Percentiles rank a stretch among this genome's conserved stretches.
Conservation (phyloP, 2,888 invertebrate genomes). For the Clostera curtula region DNA sequence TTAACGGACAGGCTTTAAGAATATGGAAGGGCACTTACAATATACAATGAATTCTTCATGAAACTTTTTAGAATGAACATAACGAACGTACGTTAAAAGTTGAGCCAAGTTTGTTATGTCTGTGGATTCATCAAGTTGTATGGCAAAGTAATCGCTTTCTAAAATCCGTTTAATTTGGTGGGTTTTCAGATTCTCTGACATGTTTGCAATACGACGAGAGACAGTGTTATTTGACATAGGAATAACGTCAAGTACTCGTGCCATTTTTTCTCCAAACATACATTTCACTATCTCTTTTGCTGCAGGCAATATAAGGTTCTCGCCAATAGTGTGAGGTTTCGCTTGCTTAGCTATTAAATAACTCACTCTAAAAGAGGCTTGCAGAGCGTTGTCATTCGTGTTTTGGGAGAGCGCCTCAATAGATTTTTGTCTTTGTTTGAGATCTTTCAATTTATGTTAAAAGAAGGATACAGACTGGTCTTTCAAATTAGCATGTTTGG, state of each 20-base stretch:
- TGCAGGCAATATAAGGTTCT: slow-evolving; percentile 7
- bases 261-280: slow-evolving; percentile 9
- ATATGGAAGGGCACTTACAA: too few relatives aligned
- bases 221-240: slow-evolving; percentile 9
- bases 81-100: slow-evolving; percentile 4
- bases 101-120: slow-evolving; percentile 5
- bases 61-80: slow-evolving; percentile 5
- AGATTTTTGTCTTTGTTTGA: slow-evolving; percentile 5
- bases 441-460: slow-evolving; percentile 5
- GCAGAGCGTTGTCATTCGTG: slow-evolving; percentile 5
- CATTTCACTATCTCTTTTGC: slow-evolving; percentile 10
- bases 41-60: slow-evolving; percentile 4
- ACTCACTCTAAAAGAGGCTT: slow-evolving; percentile 7
- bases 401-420: slow-evolving; percentile 5
- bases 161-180: slow-evolving; percentile 5
- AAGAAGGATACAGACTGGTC: slow-evolving; percentile 3
- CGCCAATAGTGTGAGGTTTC: slow-evolving; percentile 7
- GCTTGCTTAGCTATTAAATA: slow-evolving; percentile 7
- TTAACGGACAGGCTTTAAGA: too few relatives aligned
- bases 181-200: slow-evolving; percentile 10
- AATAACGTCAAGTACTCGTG: slow-evolving; percentile 7
- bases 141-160: slow-evolving; percentile 5
- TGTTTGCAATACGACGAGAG: slow-evolving; percentile 8
- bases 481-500: slow-evolving; percentile 7
- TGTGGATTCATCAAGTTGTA: slow-evolving; percentile 7